Evolutionary conservation across 2,888 invertebrate species (phyloP).

Genomic region (Phanerotoma sp.): DNA sequence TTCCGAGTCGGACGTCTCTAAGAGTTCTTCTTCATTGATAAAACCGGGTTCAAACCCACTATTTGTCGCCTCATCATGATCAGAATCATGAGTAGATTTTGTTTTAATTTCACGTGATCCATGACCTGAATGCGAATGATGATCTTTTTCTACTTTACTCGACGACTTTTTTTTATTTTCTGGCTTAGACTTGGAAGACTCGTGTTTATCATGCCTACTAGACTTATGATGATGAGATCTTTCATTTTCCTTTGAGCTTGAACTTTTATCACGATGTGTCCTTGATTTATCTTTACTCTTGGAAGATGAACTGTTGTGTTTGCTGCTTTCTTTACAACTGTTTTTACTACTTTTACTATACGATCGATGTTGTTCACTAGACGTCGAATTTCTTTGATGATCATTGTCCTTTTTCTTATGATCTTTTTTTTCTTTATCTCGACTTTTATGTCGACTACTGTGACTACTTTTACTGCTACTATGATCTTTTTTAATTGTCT

Average conservation of each 20-base stretch:
- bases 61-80: slow-evolving; percentile 37
- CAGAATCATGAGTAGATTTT: slow-evolving; percentile 37
- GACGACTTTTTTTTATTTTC: slow-evolving; percentile 38
- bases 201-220: slow-evolving; percentile 42
- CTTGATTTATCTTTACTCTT: slow-evolving; percentile 31
- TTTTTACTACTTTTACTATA: slow-evolving; percentile 41
- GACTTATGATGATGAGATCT: slow-evolving; percentile 35
- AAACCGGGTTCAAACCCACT: slow-evolving; percentile 37
- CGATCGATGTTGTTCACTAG: slow-evolving; percentile 38
- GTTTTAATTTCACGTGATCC: slow-evolving; percentile 42
- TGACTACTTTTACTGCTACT: slow-evolving; percentile 33
- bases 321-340: slow-evolving; percentile 35
- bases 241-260: slow-evolving; percentile 33
- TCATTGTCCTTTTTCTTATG: slow-evolving; percentile 50
- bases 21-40: slow-evolving; percentile 49
- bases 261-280: slow-evolving; percentile 36
- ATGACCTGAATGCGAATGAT: slow-evolving; percentile 41
- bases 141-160: slow-evolving; percentile 37
- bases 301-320: slow-evolving; percentile 30
- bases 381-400: slow-evolving; percentile 32
- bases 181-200: slow-evolving; percentile 40
- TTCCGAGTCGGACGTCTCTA: slow-evolving; percentile 62
- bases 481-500: slow-evolving; percentile 27
- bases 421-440: slow-evolving; percentile 44
- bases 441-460: slow-evolving; percentile 33